Percentiles rank a stretch among this genome's conserved stretches.
Conservation (phyloP, 2,888 invertebrate genomes). For the Keiferia lycopersicella region DNA sequence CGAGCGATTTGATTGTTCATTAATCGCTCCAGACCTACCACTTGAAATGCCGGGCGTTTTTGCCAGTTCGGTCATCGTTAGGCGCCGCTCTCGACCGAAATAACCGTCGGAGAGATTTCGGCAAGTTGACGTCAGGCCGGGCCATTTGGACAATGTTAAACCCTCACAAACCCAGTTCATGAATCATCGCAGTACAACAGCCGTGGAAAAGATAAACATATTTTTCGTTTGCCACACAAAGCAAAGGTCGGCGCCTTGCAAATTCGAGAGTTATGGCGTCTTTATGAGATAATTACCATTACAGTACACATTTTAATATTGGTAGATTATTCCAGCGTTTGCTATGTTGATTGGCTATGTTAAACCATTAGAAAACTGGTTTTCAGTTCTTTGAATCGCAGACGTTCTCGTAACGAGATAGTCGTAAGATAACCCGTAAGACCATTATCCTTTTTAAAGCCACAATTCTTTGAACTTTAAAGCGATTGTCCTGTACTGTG, state of each 20-base stretch:
- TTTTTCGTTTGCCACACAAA: conserved; percentile 3
- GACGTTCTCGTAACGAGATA: neutral
- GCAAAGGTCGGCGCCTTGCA: neutral
- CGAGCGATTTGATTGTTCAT: conserved; percentile 45
- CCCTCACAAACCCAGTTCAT: conserved; percentile 36
- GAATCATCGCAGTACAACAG: conserved; percentile 20
- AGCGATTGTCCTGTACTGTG: conserved; percentile 9
- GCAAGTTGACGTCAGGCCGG: conserved; percentile 66
- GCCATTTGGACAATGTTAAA: conserved; percentile 64
- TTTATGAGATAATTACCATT: neutral
- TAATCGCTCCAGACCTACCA: conserved; percentile 49
- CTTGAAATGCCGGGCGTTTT: conserved; percentile 63
- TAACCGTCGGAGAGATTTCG: conserved; percentile 61
- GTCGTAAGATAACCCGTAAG: neutral
- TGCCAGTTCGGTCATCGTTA: conserved; percentile 62
- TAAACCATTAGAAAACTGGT: neutral
- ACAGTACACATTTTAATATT: neutral
- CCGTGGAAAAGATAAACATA: conserved; percentile 13
- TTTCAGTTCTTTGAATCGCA: conserved; percentile 9
- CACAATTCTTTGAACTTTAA: conserved; percentile 1
- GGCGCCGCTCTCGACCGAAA: conserved; percentile 60
- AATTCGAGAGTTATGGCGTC: neutral
- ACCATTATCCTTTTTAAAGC: conserved; percentile 6
- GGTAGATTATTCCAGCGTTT: neutral
- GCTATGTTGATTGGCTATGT: neutral